phyloP scores from a whole-genome alignment of 2,797 vertebrate species.

The Thaleichthys pacificus region DNA sequence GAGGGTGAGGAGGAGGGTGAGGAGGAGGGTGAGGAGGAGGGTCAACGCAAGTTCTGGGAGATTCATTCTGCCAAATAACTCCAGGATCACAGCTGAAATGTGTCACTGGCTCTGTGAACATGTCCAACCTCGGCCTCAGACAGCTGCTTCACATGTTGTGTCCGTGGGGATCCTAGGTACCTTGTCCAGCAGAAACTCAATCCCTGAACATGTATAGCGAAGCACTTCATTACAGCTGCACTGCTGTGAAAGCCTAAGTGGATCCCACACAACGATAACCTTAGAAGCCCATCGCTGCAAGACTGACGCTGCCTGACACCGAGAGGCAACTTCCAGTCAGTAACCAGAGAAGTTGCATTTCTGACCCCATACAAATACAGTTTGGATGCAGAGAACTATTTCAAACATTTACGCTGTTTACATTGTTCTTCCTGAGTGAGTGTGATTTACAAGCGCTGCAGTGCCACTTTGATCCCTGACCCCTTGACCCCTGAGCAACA shows the following conservation, averaged over 20 bases:
- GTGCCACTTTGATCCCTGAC: no score
- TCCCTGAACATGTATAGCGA: slow-evolving; percentile 45
- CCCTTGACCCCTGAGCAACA: background rate
- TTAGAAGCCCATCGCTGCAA: slow-evolving; percentile 20
- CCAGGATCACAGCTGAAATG: background rate
- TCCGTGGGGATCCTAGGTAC: background rate
- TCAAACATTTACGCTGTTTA: background rate
- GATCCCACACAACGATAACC: slow-evolving; percentile 42
- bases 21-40: no score
- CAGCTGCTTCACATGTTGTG: slow-evolving; percentile 34
- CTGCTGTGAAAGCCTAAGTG: slow-evolving; percentile 50
- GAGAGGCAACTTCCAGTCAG: slow-evolving; percentile 16
- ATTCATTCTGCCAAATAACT: background rate
- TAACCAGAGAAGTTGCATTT: slow-evolving; percentile 24
- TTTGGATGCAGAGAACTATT: background rate
- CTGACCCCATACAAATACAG: background rate
- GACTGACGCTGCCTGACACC: slow-evolving; percentile 9
- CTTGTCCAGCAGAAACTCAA: slow-evolving; percentile 49
- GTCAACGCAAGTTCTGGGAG: background rate
- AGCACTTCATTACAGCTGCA: slow-evolving; percentile 49
- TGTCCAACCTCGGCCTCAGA: slow-evolving; percentile 53
- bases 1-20: no score
- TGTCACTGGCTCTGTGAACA: slow-evolving; percentile 48
- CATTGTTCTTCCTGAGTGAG: background rate
- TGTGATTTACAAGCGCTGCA: background rate